These are phyloP conservation scores for Noturus placidus DNA, from an alignment of 2,113 vertebrate genomes.

Conservation along the genomic window DNA sequence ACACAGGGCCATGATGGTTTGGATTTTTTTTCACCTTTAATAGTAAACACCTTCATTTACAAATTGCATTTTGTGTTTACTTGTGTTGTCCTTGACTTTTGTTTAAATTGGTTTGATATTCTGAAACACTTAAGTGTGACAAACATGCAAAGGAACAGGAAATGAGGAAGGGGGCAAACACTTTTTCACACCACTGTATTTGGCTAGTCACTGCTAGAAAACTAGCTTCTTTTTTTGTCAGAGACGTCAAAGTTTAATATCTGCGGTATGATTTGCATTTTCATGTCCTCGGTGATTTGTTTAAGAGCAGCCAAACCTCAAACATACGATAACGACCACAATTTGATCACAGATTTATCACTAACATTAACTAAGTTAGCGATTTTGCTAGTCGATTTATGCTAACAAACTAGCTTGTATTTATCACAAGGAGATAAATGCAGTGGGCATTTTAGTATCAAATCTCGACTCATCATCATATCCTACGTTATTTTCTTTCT, in stretches of 20 bases:
- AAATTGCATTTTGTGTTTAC: too few species aligned
- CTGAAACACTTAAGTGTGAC: too few species aligned
- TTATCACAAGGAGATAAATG: neutral
- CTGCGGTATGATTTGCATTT: neutral
- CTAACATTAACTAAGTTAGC: neutral
- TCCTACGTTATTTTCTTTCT: neutral
- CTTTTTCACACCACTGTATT: too few species aligned
- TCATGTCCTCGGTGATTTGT: neutral
- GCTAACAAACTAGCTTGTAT: neutral
- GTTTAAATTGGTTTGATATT: too few species aligned
- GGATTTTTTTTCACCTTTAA: too few species aligned
- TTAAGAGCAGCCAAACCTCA: neutral
- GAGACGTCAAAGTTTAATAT: neutral
- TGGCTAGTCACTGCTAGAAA: neutral
- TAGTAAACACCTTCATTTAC: too few species aligned
- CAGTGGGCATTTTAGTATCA: neutral
- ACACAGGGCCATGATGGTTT: too few species aligned
- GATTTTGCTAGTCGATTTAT: neutral
- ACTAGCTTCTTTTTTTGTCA: neutral
- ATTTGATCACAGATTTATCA: neutral
- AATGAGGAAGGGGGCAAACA: too few species aligned
- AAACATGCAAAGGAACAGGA: too few species aligned
- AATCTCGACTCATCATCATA: neutral
- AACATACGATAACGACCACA: neutral
- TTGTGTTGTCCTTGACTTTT: too few species aligned